phyloP scores from a whole-genome alignment of 2,888 invertebrate genomes.

The Teleogryllus oceanicus region DNA sequence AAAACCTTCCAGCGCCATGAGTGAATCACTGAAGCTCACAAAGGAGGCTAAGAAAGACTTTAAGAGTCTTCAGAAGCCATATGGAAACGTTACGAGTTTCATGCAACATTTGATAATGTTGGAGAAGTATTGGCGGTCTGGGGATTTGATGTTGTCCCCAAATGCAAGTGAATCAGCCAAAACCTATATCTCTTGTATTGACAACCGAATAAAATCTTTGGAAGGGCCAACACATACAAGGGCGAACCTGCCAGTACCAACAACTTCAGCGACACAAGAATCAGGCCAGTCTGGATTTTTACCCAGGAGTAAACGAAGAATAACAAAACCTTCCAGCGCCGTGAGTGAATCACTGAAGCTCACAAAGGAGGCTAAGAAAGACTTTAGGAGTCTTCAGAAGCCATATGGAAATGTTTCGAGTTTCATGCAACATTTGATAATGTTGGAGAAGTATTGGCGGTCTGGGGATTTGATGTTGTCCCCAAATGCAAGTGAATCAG shows the following conservation, averaged over 20 bases:
- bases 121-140: constrained; percentile 72
- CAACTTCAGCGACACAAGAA: constrained; percentile 23
- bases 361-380: constrained; percentile 70
- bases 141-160: constrained; percentile 61
- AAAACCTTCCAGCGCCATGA: neutral
- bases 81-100: constrained; percentile 83
- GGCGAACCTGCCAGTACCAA: constrained; percentile 28
- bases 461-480: constrained; percentile 57
- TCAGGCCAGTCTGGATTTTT: no score
- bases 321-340: no score
- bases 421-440: constrained; percentile 73
- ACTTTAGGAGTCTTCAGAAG: constrained; percentile 79
- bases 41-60: constrained; percentile 73
- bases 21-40: constrained; percentile 70
- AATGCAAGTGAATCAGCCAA: constrained; percentile 70
- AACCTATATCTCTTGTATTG: constrained; percentile 75
- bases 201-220: constrained; percentile 72
- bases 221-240: constrained; percentile 47
- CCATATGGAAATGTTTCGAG: constrained; percentile 86
- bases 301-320: no score
- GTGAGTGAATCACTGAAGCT: no score
- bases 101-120: constrained; percentile 73
- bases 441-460: constrained; percentile 79
- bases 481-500: constrained; percentile 68
- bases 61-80: constrained; percentile 79